Evolutionary conservation across 1,140 invertebrate genomes (phyloP).

Genomic region (Drosophila nikananu): DNA sequence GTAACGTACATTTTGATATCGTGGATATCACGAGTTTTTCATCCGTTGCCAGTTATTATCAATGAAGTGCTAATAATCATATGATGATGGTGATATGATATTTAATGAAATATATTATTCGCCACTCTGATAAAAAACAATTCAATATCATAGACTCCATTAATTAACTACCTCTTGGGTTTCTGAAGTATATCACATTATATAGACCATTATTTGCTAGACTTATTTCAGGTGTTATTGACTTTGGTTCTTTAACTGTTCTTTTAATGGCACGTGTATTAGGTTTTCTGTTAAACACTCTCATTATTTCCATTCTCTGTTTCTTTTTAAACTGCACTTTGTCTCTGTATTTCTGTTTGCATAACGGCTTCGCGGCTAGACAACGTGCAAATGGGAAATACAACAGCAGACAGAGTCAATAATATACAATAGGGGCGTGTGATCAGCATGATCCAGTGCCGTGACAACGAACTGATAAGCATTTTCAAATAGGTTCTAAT

Average conservation of each 20-base stretch:
- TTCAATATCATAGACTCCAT: not conserved
- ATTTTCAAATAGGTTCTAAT: slow-evolving; percentile 8
- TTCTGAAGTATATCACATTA: not conserved
- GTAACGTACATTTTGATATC: not conserved
- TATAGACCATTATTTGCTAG: not conserved
- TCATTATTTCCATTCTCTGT: not conserved
- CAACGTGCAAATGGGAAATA: slow-evolving; percentile 7
- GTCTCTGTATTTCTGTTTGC: slow-evolving; percentile 37
- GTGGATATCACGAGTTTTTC: slow-evolving; percentile 21
- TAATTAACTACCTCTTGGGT: not conserved
- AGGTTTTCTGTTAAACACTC: not conserved
- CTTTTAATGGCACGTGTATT: not conserved
- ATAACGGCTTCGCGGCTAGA: slow-evolving; percentile 38
- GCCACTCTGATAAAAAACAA: not conserved
- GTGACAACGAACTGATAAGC: slow-evolving; percentile 63
- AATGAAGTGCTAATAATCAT: slow-evolving; percentile 16
- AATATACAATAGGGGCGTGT: slow-evolving; percentile 46
- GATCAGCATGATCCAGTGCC: slow-evolving; percentile 58
- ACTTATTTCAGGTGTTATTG: not conserved
- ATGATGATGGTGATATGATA: slow-evolving; percentile 1
- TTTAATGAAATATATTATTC: slow-evolving; percentile 1
- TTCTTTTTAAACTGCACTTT: not conserved
- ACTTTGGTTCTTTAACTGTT: not conserved
- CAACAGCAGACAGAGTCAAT: slow-evolving; percentile 24
- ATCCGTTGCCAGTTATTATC: slow-evolving; percentile 35